phyloP scores from a whole-genome alignment of 1,140 invertebrate genomes.

The Ptiloglossa arizonensis region DNA sequence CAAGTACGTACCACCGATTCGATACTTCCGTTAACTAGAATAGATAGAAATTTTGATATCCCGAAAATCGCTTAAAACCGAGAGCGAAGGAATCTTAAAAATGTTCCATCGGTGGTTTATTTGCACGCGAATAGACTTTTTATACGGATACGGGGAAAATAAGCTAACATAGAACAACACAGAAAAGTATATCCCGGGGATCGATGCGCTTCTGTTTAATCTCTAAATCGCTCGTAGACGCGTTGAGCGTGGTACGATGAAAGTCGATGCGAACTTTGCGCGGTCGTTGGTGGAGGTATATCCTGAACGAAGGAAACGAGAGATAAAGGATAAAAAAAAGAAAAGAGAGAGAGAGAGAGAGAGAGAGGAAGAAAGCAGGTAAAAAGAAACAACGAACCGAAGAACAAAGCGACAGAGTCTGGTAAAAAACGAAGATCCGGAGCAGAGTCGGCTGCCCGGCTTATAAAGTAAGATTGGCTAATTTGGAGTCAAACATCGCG shows the following conservation, averaged over 20 bases:
- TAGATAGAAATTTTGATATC: no score
- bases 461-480: slow-evolving; percentile 36
- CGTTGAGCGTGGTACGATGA: background rate
- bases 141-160: background rate
- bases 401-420: slow-evolving; percentile 6
- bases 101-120: no score
- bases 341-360: background rate
- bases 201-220: background rate
- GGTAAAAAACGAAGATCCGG: background rate
- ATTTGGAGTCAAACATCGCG: slow-evolving; percentile 31
- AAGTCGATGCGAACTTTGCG: background rate
- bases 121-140: background rate
- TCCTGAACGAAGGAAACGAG: background rate
- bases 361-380: no score
- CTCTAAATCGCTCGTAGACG: background rate
- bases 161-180: no score
- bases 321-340: background rate
- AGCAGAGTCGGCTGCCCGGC: slow-evolving; percentile 8
- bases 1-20: no score
- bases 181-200: no score
- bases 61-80: no score
- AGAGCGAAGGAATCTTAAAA: no score
- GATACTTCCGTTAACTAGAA: no score
- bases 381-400: slow-evolving; percentile 9
- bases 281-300: background rate